phyloP scores from a whole-genome alignment of 2,888 invertebrate species.

The Pyrochroa serraticornis region DNA sequence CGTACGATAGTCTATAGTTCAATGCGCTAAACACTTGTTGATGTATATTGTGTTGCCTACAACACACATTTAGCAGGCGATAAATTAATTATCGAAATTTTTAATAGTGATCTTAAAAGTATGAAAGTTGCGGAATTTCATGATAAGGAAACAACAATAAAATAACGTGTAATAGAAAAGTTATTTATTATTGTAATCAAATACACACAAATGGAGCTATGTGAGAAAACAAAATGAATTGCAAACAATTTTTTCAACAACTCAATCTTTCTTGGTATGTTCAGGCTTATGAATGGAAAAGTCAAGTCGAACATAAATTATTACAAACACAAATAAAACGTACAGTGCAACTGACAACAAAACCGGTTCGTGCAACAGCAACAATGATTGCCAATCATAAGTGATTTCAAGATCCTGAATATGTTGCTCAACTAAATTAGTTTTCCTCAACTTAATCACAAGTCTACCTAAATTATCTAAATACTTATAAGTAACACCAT shows the following conservation, averaged over 20 bases:
- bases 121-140: no score
- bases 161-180: no score
- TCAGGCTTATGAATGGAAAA: constrained; percentile 76
- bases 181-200: no score
- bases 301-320: constrained; percentile 93
- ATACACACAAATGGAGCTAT: no score
- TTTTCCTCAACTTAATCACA: constrained; percentile 80
- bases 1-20: no score
- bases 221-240: background rate
- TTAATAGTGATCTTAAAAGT: no score
- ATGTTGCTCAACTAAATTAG: constrained; percentile 93
- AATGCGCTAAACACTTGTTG: no score
- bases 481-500: constrained; percentile 87
- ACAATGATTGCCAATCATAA: constrained; percentile 83
- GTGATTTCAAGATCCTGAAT: constrained; percentile 92
- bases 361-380: constrained; percentile 93
- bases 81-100: no score
- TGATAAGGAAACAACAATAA: no score
- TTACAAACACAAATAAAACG: constrained; percentile 86
- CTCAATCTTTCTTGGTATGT: constrained; percentile 62
- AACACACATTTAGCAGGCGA: no score
- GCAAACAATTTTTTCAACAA: constrained; percentile 13
- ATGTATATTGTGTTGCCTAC: no score
- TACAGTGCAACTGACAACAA: constrained; percentile 88
- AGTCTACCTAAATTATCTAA: constrained; percentile 93